phyloP scores from a whole-genome alignment of 2,797 vertebrate species.

The Thaleichthys pacificus region DNA sequence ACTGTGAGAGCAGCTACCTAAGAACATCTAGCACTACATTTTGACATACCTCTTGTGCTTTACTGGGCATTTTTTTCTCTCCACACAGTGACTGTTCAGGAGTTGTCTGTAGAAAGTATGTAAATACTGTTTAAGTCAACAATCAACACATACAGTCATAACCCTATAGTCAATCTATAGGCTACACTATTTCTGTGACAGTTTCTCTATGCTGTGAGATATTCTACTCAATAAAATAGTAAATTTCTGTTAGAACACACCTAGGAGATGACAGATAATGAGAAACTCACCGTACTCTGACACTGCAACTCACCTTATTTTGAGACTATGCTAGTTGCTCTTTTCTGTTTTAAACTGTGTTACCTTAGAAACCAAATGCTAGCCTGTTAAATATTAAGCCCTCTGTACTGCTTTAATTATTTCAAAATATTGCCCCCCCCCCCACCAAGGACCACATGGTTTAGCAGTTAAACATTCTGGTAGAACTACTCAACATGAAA shows the following conservation, averaged over 20 bases:
- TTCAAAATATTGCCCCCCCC: conserved; percentile 4
- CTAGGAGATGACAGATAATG: neutral
- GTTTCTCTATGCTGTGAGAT: neutral
- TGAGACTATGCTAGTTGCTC: neutral
- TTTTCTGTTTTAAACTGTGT: conserved; percentile 42
- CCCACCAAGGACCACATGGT: conserved; percentile 4
- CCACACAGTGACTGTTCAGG: conserved; percentile 13
- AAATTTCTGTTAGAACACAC: no score
- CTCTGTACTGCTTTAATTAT: conserved; percentile 12
- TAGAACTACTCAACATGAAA: neutral
- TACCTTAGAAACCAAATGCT: conserved; percentile 73
- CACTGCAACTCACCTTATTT: conserved; percentile 2
- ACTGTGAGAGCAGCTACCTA: neutral
- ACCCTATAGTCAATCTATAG: no score
- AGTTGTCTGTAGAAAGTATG: conserved; percentile 12
- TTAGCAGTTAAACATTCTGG: neutral
- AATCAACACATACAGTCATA: no score
- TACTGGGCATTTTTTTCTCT: conserved; percentile 74
- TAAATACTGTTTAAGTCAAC: no score
- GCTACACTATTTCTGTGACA: no score
- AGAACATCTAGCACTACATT: neutral
- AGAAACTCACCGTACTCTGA: neutral
- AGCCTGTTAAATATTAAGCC: conserved; percentile 74
- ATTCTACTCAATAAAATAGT: neutral
- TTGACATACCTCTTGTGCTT: conserved; percentile 77